Base-by-base conservation (phyloP, 1,140 invertebrate species). In the Philotrypesis tridentata region DNA sequence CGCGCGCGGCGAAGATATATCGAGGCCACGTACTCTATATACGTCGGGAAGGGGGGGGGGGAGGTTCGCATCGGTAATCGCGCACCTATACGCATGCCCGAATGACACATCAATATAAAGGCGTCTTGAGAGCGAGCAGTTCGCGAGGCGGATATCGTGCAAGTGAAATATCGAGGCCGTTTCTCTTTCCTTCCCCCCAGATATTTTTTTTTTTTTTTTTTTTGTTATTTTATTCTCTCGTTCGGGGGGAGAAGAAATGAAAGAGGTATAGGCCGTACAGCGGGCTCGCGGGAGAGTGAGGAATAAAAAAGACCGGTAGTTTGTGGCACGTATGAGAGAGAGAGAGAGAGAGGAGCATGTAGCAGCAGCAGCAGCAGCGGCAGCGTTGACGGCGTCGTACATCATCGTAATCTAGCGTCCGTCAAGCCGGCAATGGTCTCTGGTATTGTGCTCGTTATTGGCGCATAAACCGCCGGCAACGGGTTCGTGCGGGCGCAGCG, bases 361-460 rank as follows among this genome's bases (percentile, higher is more conserved):
- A 43, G 7, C 7, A 14, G 23, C 21, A 37, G 33, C 3, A 43
- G 11, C 6, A 43, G 11, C 1, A 43, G 7, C 7, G 12, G 23
- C 21, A 17, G 74, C 27, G 33, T 55, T 55, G 79, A 55, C 72
- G 2, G 29, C 72, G 70, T 40, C 79, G 43, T 81, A 76, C 72
- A 75, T 81, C 79, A 81, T 76, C 79, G 72, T 74, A 67, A 72
- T 80, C 68, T 73, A 63, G 55, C n/a, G 65, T 80, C 68, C 55
- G 70, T 79, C 77, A 73, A 73, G 23, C n/a, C 8, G 48, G 70
- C 78, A 73, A 63, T 65, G 78, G 71, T 68, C 60, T 33, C 33
- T 23, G 61, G 72, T 81, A 81, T 80, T 73, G 79, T 43, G 55
- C 71, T 80, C 71, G 55, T 73, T 81, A 81, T 81, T 75, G 72